Base-by-base conservation (phyloP, 2,797 vertebrate species). In the Melopsittacus undulatus region DNA sequence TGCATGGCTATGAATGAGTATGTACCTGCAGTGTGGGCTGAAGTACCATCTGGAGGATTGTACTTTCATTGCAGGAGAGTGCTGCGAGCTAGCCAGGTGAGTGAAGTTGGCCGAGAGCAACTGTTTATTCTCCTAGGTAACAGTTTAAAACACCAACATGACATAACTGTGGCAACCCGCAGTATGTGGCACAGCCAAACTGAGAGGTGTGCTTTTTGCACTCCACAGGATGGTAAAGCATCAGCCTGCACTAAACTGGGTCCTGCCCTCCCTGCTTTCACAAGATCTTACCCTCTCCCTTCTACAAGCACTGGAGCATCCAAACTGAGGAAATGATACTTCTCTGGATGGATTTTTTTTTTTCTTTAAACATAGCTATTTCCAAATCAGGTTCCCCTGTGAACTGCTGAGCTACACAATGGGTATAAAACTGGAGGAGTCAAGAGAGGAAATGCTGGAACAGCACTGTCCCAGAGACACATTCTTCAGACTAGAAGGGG, bases 51-150 rank as follows among this genome's bases (percentile, higher is more conserved):
- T 54, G 54, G 45, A 91, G 84, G 34, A 30, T 5, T 7, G 20
- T 23, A 7, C 79, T 79, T 45, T 8, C 3, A 29, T 46, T 7
- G 74, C 54, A 38, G 46, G 24, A 36, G 76, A 42, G 86, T 9
- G 56, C 69, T 43, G 13, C 1, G 2, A 46, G 75, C 56, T 4
- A n/a, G 49, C 1, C 0, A 30, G 0, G 9, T 4, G 6, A 0
- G 1, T 11, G 42, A 52, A 52, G 67, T 3, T 51, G 75, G 56
- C 75, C 70, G 63, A 84, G 67, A 64, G 36, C 54, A 17, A 15
- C 24, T 87, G 83, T 94, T 95, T 95, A 45, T 72, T 92, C 91
- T 83, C 90, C 85, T 48, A 72, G 77, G 90, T 59, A 87, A 92
- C 56, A 0, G 16, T 80, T 90, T 77, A 42, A 64, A 52, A 66